These are phyloP conservation scores for Pituophis catenifer DNA, from an alignment of 2,113 vertebrate species.

Conservation along the genomic window DNA sequence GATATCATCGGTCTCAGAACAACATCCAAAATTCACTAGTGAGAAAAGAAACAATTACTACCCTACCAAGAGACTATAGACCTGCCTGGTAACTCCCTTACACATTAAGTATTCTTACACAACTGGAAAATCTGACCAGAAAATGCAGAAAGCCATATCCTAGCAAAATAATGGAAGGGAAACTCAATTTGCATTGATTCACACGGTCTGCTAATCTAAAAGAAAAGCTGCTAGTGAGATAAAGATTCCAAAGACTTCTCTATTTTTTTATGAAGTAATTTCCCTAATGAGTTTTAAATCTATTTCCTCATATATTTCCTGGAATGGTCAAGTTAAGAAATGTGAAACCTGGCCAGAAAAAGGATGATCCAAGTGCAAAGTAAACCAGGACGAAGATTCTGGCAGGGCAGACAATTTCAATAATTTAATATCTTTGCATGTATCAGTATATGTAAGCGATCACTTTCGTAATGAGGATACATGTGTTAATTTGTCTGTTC, in stretches of 20 bases:
- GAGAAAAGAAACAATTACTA: not conserved
- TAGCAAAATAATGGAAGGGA: not conserved
- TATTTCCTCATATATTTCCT: constrained; percentile 24
- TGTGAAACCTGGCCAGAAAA: constrained; percentile 34
- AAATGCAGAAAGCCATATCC: not conserved
- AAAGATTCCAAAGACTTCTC: not conserved
- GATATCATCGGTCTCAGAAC: not conserved
- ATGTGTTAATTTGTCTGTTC: not conserved
- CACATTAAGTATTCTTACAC: not conserved
- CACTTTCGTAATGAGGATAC: not conserved
- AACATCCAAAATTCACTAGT: constrained; percentile 11
- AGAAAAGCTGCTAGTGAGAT: constrained; percentile 2
- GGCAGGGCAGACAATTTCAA: constrained; percentile 48
- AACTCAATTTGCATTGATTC: not conserved
- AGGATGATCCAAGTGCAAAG: constrained; percentile 28
- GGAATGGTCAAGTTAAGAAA: constrained; percentile 27
- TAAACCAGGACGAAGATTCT: constrained; percentile 51
- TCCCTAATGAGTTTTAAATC: fast-evolving
- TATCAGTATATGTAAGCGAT: not conserved
- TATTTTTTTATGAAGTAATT: not conserved
- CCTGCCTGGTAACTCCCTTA: not conserved
- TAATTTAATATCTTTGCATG: constrained; percentile 39
- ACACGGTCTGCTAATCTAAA: not conserved
- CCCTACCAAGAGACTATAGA: not conserved
- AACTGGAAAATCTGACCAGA: not conserved